Base-by-base conservation (phyloP, 2,888 invertebrate species). In the Endomychus coccineus region DNA sequence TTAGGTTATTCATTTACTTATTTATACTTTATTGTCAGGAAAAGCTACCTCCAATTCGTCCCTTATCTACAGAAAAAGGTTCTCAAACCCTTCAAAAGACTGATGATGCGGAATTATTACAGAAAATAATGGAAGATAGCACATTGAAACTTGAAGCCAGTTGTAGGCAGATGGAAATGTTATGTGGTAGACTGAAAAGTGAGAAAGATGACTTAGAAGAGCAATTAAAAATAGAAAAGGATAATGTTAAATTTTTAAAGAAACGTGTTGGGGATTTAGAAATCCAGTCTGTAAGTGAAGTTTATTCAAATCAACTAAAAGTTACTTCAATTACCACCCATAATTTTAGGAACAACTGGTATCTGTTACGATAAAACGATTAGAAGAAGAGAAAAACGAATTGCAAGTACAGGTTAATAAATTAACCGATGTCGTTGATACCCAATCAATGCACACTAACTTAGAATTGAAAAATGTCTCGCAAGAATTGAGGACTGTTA, bases 111-210 rank as follows among this genome's bases (percentile, higher is more conserved):
- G 55, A 54, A 19, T 54, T 53, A 41, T 46, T 64, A 21, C 59
- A 64, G 36, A 55, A 51, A 45, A 50, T 63, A 31, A 55, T 67
- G 46, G 60, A 62, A 40, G 61, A 58, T 24, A 64, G 57, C 36
- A 59, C 63, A 1, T 39, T 48, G 21, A 64, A 62, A 49, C 54
- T 67, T 12, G 63, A 66, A 45, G 46, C 46, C 1, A 62, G 57
- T 35, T 65, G 62, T 41, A 53, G 49, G 33, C 61, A 64, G 43
- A 58, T 67, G 55, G 65, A 67, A 52, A 45, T 43, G 11, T 43
- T 59, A 10, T 64, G 63, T 42, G 47, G 46, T 1, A 56, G 58
- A 34, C 45, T 67, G 16, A 63, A 58, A 42, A 48, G 45, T 10
- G 66, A 67, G 43, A 64, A 64, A 45, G 52, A 57, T 17, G 49